phyloP scores from a whole-genome alignment of 2,888 invertebrate genomes.

The Colostygia pectinataria region DNA sequence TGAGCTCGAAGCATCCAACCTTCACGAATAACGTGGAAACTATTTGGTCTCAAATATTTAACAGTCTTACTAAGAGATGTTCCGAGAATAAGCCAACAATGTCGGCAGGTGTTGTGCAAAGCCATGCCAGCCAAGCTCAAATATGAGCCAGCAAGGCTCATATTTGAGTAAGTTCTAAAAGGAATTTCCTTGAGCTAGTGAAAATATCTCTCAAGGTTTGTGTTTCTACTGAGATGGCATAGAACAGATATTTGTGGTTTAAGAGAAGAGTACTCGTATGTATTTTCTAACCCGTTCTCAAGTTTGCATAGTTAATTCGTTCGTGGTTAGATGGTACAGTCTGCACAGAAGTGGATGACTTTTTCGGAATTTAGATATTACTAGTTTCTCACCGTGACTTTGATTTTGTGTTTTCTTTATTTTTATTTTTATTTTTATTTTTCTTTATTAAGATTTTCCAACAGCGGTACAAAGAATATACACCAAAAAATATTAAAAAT shows the following conservation, averaged over 20 bases:
- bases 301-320: too few species aligned
- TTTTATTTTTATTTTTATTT: too few species aligned
- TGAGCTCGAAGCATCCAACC: background rate
- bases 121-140: too few species aligned
- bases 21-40: slow-evolving; percentile 24
- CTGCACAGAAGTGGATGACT: too few species aligned
- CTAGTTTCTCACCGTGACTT: too few species aligned
- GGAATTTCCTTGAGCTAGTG: slow-evolving; percentile 19
- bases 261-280: background rate
- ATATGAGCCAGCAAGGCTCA: too few species aligned
- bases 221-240: background rate
- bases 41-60: slow-evolving; percentile 33
- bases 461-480: too few species aligned
- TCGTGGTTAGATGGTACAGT: too few species aligned
- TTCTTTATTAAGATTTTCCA: too few species aligned
- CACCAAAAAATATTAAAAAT: too few species aligned
- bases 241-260: background rate
- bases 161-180: slow-evolving; percentile 8
- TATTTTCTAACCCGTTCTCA: background rate
- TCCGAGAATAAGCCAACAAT: slow-evolving; percentile 23
- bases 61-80: slow-evolving; percentile 20
- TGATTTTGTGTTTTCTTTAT: too few species aligned
- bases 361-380: too few species aligned
- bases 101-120: slow-evolving; percentile 21
- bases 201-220: slow-evolving; percentile 8